phyloP scores from a whole-genome alignment of 2,888 invertebrate genomes.

The Therioaphis trifolii region DNA sequence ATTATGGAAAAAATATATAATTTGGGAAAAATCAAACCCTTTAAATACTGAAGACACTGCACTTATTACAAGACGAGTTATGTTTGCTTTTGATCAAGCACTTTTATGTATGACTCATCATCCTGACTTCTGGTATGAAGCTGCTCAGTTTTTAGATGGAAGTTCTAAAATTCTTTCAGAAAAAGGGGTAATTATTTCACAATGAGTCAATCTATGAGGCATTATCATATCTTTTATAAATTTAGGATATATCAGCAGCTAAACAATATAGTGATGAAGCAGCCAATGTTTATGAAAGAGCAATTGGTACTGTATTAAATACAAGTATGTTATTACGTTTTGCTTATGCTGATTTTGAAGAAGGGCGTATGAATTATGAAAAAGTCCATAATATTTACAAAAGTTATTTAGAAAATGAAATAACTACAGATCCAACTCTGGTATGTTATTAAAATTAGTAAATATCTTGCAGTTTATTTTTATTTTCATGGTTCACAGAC shows the following conservation, averaged over 20 bases:
- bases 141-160: slow-evolving; percentile 95
- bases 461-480: neutral
- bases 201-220: neutral
- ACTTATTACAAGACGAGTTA: slow-evolving; percentile 90
- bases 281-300: slow-evolving; percentile 93
- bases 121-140: slow-evolving; percentile 99
- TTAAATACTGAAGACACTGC: slow-evolving; percentile 95
- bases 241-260: slow-evolving; percentile 89
- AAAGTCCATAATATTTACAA: slow-evolving; percentile 97
- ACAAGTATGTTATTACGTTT: slow-evolving; percentile 95
- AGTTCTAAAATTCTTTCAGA: slow-evolving; percentile 93
- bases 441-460: slow-evolving; percentile 71
- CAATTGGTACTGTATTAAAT: slow-evolving; percentile 87
- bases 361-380: slow-evolving; percentile 93
- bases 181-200: slow-evolving; percentile 81
- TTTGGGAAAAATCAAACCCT: slow-evolving; percentile 97
- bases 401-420: slow-evolving; percentile 83
- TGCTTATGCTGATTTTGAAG: slow-evolving; percentile 98
- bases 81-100: slow-evolving; percentile 99
- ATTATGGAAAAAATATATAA: slow-evolving; percentile 98
- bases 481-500: slow-evolving; percentile 70
- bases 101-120: slow-evolving; percentile 95
- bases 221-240: slow-evolving; percentile 64
- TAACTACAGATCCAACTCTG: slow-evolving; percentile 93
- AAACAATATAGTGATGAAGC: slow-evolving; percentile 95